Base-by-base conservation (phyloP, 2,888 invertebrate species). In the Eupeodes luniger region DNA sequence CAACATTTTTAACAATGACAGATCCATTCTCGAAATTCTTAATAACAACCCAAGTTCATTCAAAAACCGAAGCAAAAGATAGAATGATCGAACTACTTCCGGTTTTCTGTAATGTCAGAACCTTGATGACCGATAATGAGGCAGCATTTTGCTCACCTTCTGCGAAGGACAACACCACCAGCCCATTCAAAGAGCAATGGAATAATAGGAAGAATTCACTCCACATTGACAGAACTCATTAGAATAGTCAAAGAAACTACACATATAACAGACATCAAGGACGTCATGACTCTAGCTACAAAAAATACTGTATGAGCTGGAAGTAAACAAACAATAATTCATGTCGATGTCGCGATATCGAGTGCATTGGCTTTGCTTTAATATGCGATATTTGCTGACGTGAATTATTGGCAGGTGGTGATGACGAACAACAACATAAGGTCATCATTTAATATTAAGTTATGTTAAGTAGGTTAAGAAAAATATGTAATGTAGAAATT, bases 1-100 rank as follows among this genome's bases (percentile, higher is more conserved):
- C 47, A 9, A 9, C 47, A 6, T 47, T 47, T 47, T 9, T 47
- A 9, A 47, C 47, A 47, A 51, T 51, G n/a, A 51, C n/a, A 51
- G n/a, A 51, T 5, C 69, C n/a, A 69, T 69, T 53, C 34, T 49
- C 10, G 27, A 69, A 49, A 47, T 47, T 9, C 10, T 10, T n/a
- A 14, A n/a, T 51, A 14, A 51, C 51, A 51, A 57, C 57, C 57
- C 57, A 57, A 57, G 57, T 57, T 7, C 19, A 27, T 6, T 57
- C 57, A 27, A 57, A 57, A 11, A 57, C 27, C 2, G 19, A 57
- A 57, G 57, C 57, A 57, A 57, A 57, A 57, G 57, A 27, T 2
- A 57, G 57, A 57, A 57, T 57, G 57, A 57, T 57, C 3, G 57
- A 57, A 57, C 57, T 57, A 57, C 57, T 57, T 27, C 57, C 57